Conservation (phyloP, 2,113 vertebrate species). For the Thymallus thymallus region DNA sequence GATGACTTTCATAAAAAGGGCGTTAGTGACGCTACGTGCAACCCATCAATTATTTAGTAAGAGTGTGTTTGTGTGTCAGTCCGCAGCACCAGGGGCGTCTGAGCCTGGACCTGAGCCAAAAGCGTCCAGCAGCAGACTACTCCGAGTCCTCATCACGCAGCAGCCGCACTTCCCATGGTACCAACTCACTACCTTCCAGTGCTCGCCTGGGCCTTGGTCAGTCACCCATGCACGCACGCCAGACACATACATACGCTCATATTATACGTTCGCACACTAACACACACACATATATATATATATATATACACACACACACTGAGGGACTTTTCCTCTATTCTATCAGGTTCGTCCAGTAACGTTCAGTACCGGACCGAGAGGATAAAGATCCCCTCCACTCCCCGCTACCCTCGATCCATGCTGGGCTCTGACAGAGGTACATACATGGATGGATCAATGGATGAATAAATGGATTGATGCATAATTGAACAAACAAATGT, state of each 20-base stretch:
- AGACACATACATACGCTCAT: not conserved
- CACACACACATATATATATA: no score
- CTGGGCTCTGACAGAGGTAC: constrained; percentile 88
- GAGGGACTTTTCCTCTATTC: constrained; percentile 15
- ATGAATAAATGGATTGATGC: no score
- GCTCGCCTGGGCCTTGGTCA: constrained; percentile 94
- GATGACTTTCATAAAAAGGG: no score
- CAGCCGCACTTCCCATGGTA: constrained; percentile 87
- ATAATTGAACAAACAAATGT: no score
- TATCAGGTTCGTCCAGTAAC: constrained; percentile 87
- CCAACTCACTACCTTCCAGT: constrained; percentile 92
- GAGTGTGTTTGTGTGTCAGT: constrained; percentile 57
- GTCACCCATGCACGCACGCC: constrained; percentile 51
- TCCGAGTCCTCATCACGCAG: constrained; percentile 71
- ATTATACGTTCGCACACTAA: not conserved
- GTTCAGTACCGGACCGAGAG: constrained; percentile 92
- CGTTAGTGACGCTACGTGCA: no score
- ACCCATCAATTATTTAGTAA: not conserved
- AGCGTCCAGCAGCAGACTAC: constrained; percentile 80
- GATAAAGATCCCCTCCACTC: constrained; percentile 95
- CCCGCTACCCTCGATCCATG: constrained; percentile 89
- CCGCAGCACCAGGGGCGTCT: constrained; percentile 91
- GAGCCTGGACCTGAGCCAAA: constrained; percentile 93
- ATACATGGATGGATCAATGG: no score
- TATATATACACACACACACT: no score